Base-by-base conservation (phyloP, 2,797 vertebrate genomes). In the Heliangelus exortis region DNA sequence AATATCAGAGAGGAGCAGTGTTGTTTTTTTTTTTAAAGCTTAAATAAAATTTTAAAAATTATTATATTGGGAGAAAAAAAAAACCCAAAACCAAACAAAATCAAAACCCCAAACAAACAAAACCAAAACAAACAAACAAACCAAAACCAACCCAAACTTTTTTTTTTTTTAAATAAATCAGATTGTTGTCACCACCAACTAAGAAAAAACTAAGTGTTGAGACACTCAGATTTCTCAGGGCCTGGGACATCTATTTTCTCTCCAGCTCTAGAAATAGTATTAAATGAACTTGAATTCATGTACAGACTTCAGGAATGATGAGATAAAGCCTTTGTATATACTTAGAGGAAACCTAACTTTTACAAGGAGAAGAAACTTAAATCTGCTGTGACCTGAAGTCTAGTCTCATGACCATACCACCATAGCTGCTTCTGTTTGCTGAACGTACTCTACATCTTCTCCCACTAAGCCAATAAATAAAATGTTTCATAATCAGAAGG, bases 381-480 rank as follows among this genome's bases (percentile, higher is more conserved):
- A 51, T 62, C 75, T 53, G 26, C 65, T 89, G n/a, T 19, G 13
- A 45, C 8, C 17, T 47, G 18, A 53, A 23, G 79, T 69, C 8
- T 48, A 55, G 25, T 79, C 81, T 80, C n/a, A 83, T 15, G 75
- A 76, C 45, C 62, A 31, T 63, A 29, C 39, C 61, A 71, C n/a
- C 45, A 41, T 36, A 50, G 45, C 80, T 92, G 83, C 68, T 87
- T 94, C 73, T 91, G 62, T 62, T 50, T 92, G 66, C 71, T 61
- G 23, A 71, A 54, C 47, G 54, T 86, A 61, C 26, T 89, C 34
- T 72, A 34, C 74, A 16, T 61, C n/a, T 5, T n/a, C 45, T 90
- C 13, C 10, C 55, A 91, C 8, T 73, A 71, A 92, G 3, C 15
- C 23, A 78, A 94, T 53, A 94, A 88, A 79, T 73, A 34, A 76